Percentiles rank a stretch among this genome's conserved stretches.
phyloP scores from a whole-genome alignment of 2,888 invertebrate species.

The Anorthoa munda region DNA sequence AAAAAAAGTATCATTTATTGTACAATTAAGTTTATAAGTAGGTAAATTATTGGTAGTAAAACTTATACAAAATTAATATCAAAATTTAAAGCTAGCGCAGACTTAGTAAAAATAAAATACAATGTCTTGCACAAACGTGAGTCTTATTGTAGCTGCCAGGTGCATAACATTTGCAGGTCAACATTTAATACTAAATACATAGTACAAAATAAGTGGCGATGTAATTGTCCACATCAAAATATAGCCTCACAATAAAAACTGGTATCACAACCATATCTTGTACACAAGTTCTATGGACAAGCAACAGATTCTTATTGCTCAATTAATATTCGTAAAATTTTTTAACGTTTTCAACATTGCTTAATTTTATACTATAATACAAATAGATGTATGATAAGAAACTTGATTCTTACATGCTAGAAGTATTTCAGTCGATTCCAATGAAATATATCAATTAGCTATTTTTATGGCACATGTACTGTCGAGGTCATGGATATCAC shows the following conservation, averaged over 20 bases:
- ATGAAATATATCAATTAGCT: conserved; percentile 61
- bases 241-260: conserved; percentile 68
- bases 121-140: conserved; percentile 59
- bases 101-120: conserved; percentile 72
- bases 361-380: conserved; percentile 39
- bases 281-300: conserved; percentile 56
- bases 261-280: conserved; percentile 69
- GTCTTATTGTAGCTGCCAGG: conserved; percentile 63
- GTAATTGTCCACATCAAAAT: conserved; percentile 49
- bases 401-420: conserved; percentile 68
- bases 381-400: conserved; percentile 52
- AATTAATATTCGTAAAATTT: conserved; percentile 51
- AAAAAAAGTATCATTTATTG: conserved; percentile 63
- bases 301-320: conserved; percentile 58
- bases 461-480: conserved; percentile 77
- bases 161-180: conserved; percentile 56
- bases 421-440: conserved; percentile 74
- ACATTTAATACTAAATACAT: conserved; percentile 54
- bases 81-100: conserved; percentile 84
- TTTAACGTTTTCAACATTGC: conserved; percentile 47
- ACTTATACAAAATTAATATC: conserved; percentile 71
- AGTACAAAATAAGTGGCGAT: conserved; percentile 58
- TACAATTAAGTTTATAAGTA: conserved; percentile 63
- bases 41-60: conserved; percentile 67
- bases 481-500: conserved; percentile 77